Percentiles rank a stretch among this genome's conserved stretches.
Conservation (phyloP, 2,113 vertebrate species). For the Oncorhynchus masou region DNA sequence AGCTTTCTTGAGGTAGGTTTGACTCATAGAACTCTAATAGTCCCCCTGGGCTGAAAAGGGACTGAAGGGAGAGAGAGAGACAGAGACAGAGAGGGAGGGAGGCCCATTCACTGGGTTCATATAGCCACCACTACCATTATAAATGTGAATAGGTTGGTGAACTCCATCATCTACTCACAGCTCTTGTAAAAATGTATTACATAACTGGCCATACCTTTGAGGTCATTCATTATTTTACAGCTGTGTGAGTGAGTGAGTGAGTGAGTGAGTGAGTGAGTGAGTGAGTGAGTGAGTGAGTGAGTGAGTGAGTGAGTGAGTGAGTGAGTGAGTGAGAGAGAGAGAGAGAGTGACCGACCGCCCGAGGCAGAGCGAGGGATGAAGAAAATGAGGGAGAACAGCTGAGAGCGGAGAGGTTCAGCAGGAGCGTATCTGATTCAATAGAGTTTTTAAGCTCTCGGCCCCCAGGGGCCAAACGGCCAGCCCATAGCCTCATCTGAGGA, state of each 20-base stretch:
- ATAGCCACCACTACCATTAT: not conserved
- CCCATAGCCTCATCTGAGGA: slow-evolving; percentile 1
- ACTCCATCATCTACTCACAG: not conserved
- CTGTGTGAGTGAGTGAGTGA: not conserved
- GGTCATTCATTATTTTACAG: not conserved
- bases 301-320: not conserved
- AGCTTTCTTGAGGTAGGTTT: not conserved
- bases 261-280: not conserved
- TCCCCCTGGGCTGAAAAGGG: not conserved
- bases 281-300: not conserved
- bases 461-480: not conserved
- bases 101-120: not conserved
- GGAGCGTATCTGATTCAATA: not conserved
- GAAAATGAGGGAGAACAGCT: not conserved
- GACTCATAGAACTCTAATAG: not conserved
- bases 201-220: not conserved
- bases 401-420: not conserved
- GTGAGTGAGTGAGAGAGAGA: not conserved
- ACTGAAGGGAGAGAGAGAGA: slow-evolving; percentile 1
- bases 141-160: not conserved
- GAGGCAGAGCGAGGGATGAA: slow-evolving; percentile 9
- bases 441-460: not conserved
- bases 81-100: not conserved
- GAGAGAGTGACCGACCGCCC: not conserved
- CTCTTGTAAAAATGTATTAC: not conserved